Conservation (phyloP, 2,888 invertebrate genomes). For the Sepioteuthis lessoniana region DNA sequence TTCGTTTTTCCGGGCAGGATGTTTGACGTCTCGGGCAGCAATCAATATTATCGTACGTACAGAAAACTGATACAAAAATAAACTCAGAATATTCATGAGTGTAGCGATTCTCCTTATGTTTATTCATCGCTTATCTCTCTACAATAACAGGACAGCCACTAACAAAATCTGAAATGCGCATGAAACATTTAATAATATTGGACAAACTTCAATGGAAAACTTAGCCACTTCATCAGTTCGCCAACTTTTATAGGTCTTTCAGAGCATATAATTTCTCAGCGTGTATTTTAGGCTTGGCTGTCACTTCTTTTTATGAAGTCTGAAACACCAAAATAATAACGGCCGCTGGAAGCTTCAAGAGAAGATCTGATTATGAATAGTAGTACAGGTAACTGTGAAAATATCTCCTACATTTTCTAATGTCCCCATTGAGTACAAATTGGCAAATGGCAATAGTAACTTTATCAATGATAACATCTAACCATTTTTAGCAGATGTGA, state of each 20-base stretch:
- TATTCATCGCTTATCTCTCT: background rate
- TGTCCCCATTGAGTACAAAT: too few species aligned
- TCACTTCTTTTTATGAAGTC: background rate
- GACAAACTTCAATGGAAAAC: background rate
- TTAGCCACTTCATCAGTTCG: background rate
- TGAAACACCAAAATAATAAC: background rate
- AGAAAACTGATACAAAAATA: constrained; percentile 8
- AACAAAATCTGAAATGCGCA: background rate
- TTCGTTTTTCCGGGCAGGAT: constrained; percentile 15
- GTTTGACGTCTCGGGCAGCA: background rate
- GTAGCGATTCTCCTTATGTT: background rate
- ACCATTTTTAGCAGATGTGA: too few species aligned
- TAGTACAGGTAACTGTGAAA: too few species aligned
- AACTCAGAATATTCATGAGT: background rate
- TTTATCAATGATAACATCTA: too few species aligned
- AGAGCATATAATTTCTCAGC: background rate
- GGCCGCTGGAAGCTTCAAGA: background rate
- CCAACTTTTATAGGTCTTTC: background rate
- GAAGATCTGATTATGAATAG: too few species aligned
- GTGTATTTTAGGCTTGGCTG: background rate
- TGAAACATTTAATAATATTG: background rate
- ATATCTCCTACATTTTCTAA: too few species aligned
- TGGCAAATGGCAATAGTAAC: too few species aligned
- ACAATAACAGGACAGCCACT: background rate
- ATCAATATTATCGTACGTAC: background rate